Evolutionary conservation across 2,888 invertebrate species (phyloP), one percentile per base, ranked within the genome.

Genomic region (Parnassius apollo): DNA sequence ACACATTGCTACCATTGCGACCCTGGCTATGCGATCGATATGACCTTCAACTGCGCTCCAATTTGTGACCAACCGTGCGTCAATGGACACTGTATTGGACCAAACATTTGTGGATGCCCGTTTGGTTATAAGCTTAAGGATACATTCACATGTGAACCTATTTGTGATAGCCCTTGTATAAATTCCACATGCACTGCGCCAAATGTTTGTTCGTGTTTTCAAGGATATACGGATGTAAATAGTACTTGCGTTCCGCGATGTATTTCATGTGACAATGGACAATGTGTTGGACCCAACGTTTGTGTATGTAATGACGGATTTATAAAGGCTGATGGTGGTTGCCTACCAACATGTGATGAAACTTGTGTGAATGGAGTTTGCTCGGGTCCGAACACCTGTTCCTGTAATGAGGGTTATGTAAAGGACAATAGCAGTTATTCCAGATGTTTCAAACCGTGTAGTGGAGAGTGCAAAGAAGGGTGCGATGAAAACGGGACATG

Each of bases 251-350:
- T 62, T 35, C 73, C 74, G 12, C 54, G 64, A 25, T 88, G 87
- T 67, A 69, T 73, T 2, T 44, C 58, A 7, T 76, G 74, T 61
- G 74, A 93, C 67, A 89, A 85, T 61, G 85, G 85, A 7, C 63
- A 65, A 13, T 88, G 88, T 67, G 68, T 92, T 0, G 93, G 92
- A 0, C 94, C 94, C 0, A 93, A 94, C 55, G 81, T 88, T 2
- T 95, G 95, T 75, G 85, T 78, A 42, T 95, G 95, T 71, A 80
- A 86, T 22, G 71, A 80, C 2, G 94, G 94, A 0, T 94, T 88
- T 70, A 75, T 81, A 9, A 83, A 85, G 64, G 44, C 45, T 9
- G 65, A 68, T 8, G 71, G 66, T n/a, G 66, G 52, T 44, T 82
- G 85, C 64, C 56, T 62, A 8, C 81, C 84, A 9, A 52, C 63